Evolutionary conservation across 2,797 vertebrate species (phyloP).

Genomic region (Onychomys arenicola): DNA sequence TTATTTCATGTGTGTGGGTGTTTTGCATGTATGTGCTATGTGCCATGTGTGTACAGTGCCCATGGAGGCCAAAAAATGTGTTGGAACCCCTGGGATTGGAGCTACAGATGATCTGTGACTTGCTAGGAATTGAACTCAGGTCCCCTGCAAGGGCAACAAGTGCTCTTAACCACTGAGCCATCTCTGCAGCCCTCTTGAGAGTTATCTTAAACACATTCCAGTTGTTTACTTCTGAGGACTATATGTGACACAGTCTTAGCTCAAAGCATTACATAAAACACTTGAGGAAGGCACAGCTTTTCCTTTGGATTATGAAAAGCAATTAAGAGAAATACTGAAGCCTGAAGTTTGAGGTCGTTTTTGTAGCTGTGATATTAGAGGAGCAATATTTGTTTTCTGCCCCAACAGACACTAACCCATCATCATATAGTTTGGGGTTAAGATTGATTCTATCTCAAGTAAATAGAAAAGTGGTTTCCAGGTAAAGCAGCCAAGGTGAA

Average conservation of each 20-base stretch:
- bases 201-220: neutral
- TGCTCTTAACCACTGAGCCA: neutral
- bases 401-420: conserved; percentile 47
- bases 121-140: neutral
- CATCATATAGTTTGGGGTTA: conserved; percentile 43
- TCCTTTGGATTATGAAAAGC: conserved; percentile 49
- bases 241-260: conserved; percentile 24
- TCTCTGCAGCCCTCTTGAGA: neutral
- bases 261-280: conserved; percentile 50
- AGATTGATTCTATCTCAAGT: conserved; percentile 28
- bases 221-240: conserved; percentile 53
- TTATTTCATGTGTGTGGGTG: neutral
- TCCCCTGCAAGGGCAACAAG: neutral
- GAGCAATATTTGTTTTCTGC: conserved; percentile 61
- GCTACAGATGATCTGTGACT: neutral
- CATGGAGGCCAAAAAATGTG: neutral
- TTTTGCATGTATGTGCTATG: neutral
- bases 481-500: neutral
- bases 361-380: conserved; percentile 66
- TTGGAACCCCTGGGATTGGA: neutral
- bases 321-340: conserved; percentile 69
- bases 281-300: conserved; percentile 40
- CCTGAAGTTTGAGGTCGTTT: conserved; percentile 61
- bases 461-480: conserved; percentile 49
- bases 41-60: neutral